Percentiles rank a stretch among this genome's conserved stretches.
phyloP scores from a whole-genome alignment of 2,113 vertebrate species.

The Pangasianodon gigas region DNA sequence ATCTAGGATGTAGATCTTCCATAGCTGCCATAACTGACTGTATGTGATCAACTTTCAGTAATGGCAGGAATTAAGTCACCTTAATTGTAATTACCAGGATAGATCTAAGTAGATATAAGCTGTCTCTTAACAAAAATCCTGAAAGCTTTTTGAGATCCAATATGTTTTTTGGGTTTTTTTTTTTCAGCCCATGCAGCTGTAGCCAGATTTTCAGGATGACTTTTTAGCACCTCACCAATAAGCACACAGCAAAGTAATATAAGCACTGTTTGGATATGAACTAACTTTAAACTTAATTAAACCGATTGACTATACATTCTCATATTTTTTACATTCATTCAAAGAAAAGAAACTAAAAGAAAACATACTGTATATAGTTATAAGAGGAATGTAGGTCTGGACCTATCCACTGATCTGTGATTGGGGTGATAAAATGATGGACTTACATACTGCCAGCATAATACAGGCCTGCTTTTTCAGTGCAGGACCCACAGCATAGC shows the following conservation, averaged over 20 bases:
- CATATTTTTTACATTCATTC: not conserved
- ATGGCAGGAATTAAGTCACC: not conserved
- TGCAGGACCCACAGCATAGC: conserved; percentile 38
- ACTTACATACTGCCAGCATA: conserved; percentile 24
- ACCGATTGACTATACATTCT: too few species aligned
- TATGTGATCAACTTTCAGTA: not conserved
- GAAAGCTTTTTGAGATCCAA: not conserved
- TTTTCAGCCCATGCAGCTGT: not conserved
- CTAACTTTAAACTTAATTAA: not conserved
- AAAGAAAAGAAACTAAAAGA: not conserved
- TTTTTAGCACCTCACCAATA: not conserved
- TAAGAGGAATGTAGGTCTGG: not conserved
- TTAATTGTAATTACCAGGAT: not conserved
- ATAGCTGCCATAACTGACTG: not conserved
- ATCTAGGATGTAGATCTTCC: not conserved
- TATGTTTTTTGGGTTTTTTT: not conserved
- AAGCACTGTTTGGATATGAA: not conserved
- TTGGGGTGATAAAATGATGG: too few species aligned
- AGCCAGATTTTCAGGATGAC: not conserved
- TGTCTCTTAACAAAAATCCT: not conserved
- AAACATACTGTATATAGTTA: not conserved
- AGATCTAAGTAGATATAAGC: not conserved
- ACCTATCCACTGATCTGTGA: not conserved
- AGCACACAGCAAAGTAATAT: not conserved
- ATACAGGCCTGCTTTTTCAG: conserved; percentile 8